Conservation (phyloP, 2,888 invertebrate species). For the Diaperis boleti region DNA sequence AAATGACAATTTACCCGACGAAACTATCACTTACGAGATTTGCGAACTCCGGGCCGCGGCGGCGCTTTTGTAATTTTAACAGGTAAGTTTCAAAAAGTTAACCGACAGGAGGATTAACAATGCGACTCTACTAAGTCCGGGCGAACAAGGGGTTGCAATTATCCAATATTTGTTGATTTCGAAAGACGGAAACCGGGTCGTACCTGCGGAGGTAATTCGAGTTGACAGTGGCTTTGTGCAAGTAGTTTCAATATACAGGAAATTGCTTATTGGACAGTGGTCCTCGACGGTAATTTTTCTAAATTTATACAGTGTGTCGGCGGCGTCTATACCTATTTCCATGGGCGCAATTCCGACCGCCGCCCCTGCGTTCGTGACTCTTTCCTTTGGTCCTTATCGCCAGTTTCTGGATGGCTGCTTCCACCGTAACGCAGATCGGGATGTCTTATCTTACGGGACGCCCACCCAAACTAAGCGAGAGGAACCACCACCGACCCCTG, state of each 20-base stretch:
- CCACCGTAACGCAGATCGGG: constrained; percentile 64
- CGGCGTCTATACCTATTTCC: constrained; percentile 9
- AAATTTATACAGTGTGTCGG: constrained; percentile 11
- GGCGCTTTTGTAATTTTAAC: constrained; percentile 18
- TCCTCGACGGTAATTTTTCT: too few species aligned
- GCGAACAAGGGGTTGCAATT: constrained; percentile 7
- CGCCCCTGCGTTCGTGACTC: constrained; percentile 49
- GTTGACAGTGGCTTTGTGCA: not conserved
- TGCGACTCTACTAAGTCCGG: constrained; percentile 6
- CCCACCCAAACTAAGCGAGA: constrained; percentile 46
- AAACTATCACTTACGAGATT: constrained; percentile 37
- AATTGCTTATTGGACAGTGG: too few species aligned
- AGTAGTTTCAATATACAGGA: constrained; percentile 23
- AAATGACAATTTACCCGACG: constrained; percentile 26
- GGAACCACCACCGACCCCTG: constrained; percentile 36
- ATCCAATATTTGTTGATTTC: constrained; percentile 28
- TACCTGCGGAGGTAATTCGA: constrained; percentile 7
- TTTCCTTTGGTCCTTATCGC: constrained; percentile 65
- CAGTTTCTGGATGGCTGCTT: constrained; percentile 67
- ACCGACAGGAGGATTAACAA: constrained; percentile 12
- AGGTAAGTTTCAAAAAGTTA: constrained; percentile 1
- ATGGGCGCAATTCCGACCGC: constrained; percentile 19
- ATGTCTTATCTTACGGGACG: constrained; percentile 63
- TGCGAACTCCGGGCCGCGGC: not conserved
- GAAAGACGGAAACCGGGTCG: constrained; percentile 15